Conservation (phyloP, 2,797 vertebrate species). For the Eulemur mongoz region DNA sequence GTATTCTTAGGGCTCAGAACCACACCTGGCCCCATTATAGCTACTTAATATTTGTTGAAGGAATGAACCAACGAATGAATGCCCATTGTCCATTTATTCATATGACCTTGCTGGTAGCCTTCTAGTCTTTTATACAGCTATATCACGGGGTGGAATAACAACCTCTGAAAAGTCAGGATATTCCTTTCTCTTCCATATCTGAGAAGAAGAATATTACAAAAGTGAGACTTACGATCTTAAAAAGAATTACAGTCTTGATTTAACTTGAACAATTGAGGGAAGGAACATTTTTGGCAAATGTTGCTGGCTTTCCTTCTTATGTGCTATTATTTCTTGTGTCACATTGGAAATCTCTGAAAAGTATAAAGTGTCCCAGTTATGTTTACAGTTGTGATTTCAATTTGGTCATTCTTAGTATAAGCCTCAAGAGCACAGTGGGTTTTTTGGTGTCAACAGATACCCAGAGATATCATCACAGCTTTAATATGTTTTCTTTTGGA, state of each 20-base stretch:
- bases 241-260: constrained; percentile 56
- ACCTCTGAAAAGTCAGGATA: not conserved
- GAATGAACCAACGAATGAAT: not conserved
- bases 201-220: constrained; percentile 49
- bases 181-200: constrained; percentile 2
- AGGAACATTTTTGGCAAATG: constrained; percentile 60
- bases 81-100: not conserved
- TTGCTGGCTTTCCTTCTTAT: constrained; percentile 47
- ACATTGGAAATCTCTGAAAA: constrained; percentile 37
- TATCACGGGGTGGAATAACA: not conserved
- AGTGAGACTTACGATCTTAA: constrained; percentile 30
- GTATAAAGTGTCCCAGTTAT: not conserved
- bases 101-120: constrained; percentile 1
- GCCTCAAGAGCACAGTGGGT: constrained; percentile 48
- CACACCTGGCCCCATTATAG: not conserved
- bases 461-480: constrained; percentile 62
- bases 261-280: constrained; percentile 39
- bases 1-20: not conserved
- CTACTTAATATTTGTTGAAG: constrained; percentile 5
- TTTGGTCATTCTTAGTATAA: constrained; percentile 57
- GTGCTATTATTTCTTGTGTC: not conserved
- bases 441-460: constrained; percentile 63
- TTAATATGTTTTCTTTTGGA: constrained; percentile 23
- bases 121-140: not conserved
- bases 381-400: constrained; percentile 47